phyloP scores from a whole-genome alignment of 2,113 vertebrate genomes.

The human region GRCh38 chr7:18465501-18466000 shows the following conservation, averaged over 20 bases:
- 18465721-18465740: neutral
- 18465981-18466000: neutral
- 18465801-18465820: neutral
- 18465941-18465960: neutral
- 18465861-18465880: neutral
- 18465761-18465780: neutral
- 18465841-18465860: neutral
- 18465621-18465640: neutral
- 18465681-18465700: neutral
- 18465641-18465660: neutral
- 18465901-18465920: neutral
- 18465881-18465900: neutral
- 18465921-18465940: neutral
- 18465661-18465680: neutral
- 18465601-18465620: neutral
- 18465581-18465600: neutral
- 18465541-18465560: neutral
- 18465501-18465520: neutral
- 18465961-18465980: neutral
- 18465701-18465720: neutral
- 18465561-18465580: neutral
- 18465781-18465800: neutral
- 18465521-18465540: neutral
- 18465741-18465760: neutral
- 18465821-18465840: neutral